phyloP scores from a whole-genome alignment of 2,797 vertebrate species.

The Enteromius radiatus region DNA sequence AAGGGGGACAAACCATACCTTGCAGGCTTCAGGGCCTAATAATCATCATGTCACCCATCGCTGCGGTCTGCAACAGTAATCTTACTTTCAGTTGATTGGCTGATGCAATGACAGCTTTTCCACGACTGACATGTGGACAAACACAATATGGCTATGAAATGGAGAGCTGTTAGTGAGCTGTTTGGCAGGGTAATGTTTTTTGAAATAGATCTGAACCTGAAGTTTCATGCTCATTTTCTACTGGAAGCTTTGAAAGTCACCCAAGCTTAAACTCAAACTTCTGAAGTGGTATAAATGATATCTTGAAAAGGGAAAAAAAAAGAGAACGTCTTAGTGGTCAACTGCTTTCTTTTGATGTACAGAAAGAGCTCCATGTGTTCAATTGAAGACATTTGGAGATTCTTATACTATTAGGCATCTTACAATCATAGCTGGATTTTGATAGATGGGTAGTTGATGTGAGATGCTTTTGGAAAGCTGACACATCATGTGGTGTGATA shows the following conservation, averaged over 20 bases:
- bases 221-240: slow-evolving; percentile 12
- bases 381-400: slow-evolving; percentile 23
- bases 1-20: slow-evolving; percentile 60
- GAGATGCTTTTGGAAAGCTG: slow-evolving; percentile 7
- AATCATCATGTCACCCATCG: slow-evolving; percentile 65
- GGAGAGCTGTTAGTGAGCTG: slow-evolving; percentile 27
- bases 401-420: not conserved
- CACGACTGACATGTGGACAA: slow-evolving; percentile 39
- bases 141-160: slow-evolving; percentile 38
- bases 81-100: slow-evolving; percentile 66
- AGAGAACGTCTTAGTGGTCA: slow-evolving; percentile 18
- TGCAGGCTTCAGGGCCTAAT: slow-evolving; percentile 66
- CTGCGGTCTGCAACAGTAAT: slow-evolving; percentile 71
- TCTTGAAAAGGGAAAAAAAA: slow-evolving; percentile 8
- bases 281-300: slow-evolving; percentile 35
- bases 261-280: slow-evolving; percentile 10
- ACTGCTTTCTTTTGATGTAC: slow-evolving; percentile 29
- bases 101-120: slow-evolving; percentile 66
- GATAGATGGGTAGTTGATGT: slow-evolving; percentile 9
- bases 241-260: slow-evolving; percentile 27
- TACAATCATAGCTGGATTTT: slow-evolving; percentile 15
- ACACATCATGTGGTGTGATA: not conserved
- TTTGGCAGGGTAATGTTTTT: slow-evolving; percentile 36
- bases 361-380: slow-evolving; percentile 13
- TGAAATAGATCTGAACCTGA: slow-evolving; percentile 40